These are phyloP conservation scores for Theonella swinhoei DNA, from an alignment of 37 sponge, comb jelly and placozoan species.

Conservation along the genomic window DNA sequence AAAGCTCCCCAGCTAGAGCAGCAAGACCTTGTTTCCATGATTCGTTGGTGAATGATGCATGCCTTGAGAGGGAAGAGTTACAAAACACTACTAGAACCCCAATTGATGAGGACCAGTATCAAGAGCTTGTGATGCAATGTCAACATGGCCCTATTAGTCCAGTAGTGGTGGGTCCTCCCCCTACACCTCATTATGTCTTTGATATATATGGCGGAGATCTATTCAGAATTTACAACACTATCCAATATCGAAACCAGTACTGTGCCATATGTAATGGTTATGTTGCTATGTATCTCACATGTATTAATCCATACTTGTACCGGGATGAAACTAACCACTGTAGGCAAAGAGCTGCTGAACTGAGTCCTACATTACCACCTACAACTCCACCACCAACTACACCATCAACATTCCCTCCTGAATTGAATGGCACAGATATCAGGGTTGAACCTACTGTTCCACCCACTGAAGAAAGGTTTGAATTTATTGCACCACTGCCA, in stretches of 20 bases:
- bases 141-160: slow-evolving; percentile 1
- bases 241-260: neutral
- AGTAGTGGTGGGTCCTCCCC: neutral
- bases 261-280: neutral
- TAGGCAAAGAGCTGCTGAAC: too few species aligned
- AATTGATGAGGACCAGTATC: neutral
- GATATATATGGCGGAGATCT: too few species aligned
- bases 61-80: neutral
- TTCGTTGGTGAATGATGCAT: neutral
- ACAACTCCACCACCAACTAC: neutral
- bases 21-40: slow-evolving; percentile 4
- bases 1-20: neutral
- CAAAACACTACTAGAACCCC: neutral
- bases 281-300: neutral
- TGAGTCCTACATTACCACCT: neutral
- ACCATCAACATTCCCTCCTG: neutral
- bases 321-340: too few species aligned
- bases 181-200: too few species aligned
- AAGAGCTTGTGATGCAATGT: slow-evolving; percentile 1
- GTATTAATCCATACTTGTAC: neutral
- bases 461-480: neutral
- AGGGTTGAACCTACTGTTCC: neutral
- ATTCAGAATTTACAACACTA: slow-evolving; percentile 5
- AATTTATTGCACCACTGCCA: neutral
- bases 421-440: neutral